Conservation (phyloP, 2,113 vertebrate species). For the Oryzias melastigma region DNA sequence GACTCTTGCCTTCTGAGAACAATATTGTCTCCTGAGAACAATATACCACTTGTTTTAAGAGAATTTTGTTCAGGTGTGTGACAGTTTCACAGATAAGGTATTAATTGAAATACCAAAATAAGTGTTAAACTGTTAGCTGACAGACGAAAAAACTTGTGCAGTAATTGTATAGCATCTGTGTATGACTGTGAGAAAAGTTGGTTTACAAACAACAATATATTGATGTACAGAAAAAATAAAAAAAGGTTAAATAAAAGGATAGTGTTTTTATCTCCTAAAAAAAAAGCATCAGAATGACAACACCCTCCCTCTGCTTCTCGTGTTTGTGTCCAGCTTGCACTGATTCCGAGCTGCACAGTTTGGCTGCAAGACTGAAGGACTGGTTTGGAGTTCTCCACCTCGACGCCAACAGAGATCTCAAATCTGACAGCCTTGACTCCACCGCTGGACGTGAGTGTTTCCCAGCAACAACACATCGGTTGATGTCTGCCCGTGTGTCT, state of each 20-base stretch:
- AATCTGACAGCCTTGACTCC: slow-evolving; percentile 80
- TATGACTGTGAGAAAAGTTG: no score
- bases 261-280: slow-evolving; percentile 43
- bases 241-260: not conserved
- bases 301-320: slow-evolving; percentile 24
- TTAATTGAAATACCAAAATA: no score
- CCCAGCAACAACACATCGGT: not conserved
- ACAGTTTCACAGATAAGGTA: not conserved
- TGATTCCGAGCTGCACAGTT: slow-evolving; percentile 86
- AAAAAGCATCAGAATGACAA: slow-evolving; percentile 24
- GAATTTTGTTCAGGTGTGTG: slow-evolving; percentile 1
- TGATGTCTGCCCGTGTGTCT: slow-evolving; percentile 15
- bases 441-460: slow-evolving; percentile 86
- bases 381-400: slow-evolving; percentile 94
- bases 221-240: no score
- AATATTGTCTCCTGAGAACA: slow-evolving; percentile 4
- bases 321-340: slow-evolving; percentile 81
- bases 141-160: slow-evolving; percentile 5
- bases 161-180: no score
- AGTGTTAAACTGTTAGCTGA: no score
- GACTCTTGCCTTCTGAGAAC: slow-evolving; percentile 9
- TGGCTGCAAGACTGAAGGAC: slow-evolving; percentile 91
- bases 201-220: no score
- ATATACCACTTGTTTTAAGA: slow-evolving; percentile 16
- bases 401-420: slow-evolving; percentile 91